These are phyloP conservation scores for Brachionus paranguensis DNA, from an alignment of 1,140 invertebrate genomes.

Conservation along the genomic window DNA sequence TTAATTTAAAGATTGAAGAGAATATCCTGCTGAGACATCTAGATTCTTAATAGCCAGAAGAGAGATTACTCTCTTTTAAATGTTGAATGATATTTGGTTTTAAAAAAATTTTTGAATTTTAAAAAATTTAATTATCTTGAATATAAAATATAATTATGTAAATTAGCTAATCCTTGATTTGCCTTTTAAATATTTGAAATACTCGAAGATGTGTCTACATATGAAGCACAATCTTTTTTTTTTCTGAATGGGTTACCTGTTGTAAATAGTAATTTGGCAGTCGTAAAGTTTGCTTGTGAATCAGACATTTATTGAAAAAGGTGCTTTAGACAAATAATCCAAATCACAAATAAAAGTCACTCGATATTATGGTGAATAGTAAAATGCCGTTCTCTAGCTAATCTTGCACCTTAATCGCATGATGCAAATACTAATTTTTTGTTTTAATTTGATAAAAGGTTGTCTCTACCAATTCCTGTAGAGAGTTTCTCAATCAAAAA, in stretches of 20 bases:
- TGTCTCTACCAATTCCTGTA: background rate
- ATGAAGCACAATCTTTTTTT: background rate
- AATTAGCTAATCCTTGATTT: slow-evolving; percentile 16
- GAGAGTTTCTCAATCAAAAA: no score
- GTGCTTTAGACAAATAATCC: background rate
- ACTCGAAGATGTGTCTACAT: background rate
- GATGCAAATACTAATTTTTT: background rate
- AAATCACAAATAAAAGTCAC: slow-evolving; percentile 8
- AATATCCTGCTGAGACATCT: background rate
- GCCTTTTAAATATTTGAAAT: slow-evolving; percentile 7
- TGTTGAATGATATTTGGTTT: background rate
- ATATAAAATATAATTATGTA: background rate
- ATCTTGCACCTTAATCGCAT: background rate
- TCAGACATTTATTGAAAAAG: background rate
- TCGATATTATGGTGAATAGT: background rate
- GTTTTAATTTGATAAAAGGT: background rate
- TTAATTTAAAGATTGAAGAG: background rate
- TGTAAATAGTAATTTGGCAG: background rate
- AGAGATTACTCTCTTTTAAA: background rate
- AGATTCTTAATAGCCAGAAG: background rate
- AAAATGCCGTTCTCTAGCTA: background rate
- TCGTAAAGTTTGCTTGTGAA: background rate
- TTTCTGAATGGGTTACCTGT: slow-evolving; percentile 8
- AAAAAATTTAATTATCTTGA: background rate
- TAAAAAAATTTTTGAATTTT: background rate